Conservation (phyloP, 2,113 vertebrate species). For the Morone chrysops region DNA sequence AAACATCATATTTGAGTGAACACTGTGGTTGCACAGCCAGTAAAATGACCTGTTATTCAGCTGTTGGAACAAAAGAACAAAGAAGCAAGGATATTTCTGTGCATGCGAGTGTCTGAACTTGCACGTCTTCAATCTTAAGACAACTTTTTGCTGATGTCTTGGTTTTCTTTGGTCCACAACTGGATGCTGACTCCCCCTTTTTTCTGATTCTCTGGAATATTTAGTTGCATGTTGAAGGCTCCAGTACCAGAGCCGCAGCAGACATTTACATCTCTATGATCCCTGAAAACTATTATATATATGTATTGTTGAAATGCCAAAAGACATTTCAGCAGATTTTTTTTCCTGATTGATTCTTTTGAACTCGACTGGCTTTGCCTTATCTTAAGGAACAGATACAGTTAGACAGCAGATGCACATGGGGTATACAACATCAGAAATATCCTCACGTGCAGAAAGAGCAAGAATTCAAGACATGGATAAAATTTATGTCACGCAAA, state of each 20-base stretch:
- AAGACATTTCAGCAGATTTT: not conserved
- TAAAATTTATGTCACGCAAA: not conserved
- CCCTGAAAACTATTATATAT: not conserved
- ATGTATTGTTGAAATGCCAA: not conserved
- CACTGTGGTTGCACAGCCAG: not conserved
- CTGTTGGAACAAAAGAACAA: constrained; percentile 3
- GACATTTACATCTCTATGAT: not conserved
- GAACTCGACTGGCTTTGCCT: not conserved
- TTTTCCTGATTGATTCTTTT: not conserved
- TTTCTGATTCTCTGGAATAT: not conserved
- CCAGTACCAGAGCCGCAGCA: not conserved
- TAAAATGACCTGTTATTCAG: constrained; percentile 5
- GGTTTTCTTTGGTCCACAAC: constrained; percentile 5
- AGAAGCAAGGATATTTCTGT: not conserved
- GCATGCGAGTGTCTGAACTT: not conserved
- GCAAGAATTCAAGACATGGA: not conserved
- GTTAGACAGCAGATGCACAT: too few relatives aligned
- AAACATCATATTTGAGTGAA: not conserved
- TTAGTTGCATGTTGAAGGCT: not conserved
- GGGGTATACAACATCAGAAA: too few relatives aligned
- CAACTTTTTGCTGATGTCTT: constrained; percentile 10
- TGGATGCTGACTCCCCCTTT: constrained; percentile 7
- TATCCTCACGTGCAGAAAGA: not conserved
- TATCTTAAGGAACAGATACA: too few relatives aligned
- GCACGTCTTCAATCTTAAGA: constrained; percentile 3